A percentile compares a stretch with the other conserved stretches of the same genome.
Evolutionary conservation across 2,113 vertebrate genomes (phyloP).

Genomic region (Aphyosemion australe): DNA sequence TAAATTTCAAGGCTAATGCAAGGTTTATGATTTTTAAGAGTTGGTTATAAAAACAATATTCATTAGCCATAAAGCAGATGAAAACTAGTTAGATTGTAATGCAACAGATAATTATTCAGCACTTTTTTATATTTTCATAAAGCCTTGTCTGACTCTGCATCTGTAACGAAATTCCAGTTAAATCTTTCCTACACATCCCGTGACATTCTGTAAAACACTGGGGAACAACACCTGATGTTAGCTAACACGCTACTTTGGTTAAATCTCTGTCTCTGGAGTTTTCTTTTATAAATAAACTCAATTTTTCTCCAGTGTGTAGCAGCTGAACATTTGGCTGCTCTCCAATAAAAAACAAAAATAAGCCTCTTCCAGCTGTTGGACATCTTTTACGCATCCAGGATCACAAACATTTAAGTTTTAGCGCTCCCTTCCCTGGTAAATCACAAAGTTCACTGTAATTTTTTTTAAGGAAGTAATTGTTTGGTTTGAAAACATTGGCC

Average conservation of each 20-base stretch:
- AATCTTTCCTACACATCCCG: background rate
- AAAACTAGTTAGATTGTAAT: too few species aligned
- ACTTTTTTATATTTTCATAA: too few species aligned
- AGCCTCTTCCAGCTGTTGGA: background rate
- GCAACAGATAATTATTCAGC: too few species aligned
- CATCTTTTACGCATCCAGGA: background rate
- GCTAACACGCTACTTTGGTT: background rate
- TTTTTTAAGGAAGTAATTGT: background rate
- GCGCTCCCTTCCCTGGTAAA: slow-evolving; percentile 5
- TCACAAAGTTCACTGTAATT: background rate
- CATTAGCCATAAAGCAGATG: too few species aligned
- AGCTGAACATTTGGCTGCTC: background rate
- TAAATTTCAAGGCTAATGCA: too few species aligned
- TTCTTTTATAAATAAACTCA: background rate
- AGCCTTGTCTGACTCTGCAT: too few species aligned
- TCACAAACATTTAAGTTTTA: background rate
- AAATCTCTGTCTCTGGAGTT: background rate
- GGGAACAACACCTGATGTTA: background rate
- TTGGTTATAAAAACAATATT: too few species aligned
- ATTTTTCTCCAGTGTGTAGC: background rate
- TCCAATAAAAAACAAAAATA: background rate
- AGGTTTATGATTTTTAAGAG: too few species aligned
- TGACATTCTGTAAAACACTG: background rate
- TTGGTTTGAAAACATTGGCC: background rate
- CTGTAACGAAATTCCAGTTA: too few species aligned